Conservation (phyloP, 2,888 invertebrate genomes). For the Steinernema carpocapsae region DNA sequence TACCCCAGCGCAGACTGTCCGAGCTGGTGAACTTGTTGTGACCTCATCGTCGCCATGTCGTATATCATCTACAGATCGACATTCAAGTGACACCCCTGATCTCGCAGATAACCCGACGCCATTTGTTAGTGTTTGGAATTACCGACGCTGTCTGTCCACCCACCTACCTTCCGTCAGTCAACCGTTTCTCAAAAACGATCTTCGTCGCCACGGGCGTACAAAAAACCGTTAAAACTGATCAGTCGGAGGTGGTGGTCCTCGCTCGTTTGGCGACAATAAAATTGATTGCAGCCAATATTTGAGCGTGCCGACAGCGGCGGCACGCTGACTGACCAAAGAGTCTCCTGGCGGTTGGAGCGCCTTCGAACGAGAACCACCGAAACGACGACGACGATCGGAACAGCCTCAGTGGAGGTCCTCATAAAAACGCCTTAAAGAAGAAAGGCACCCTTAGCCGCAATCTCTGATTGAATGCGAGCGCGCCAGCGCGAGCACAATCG, state of each 20-base stretch:
- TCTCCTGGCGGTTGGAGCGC: neutral
- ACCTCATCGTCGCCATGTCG: conserved; percentile 35
- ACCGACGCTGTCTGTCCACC: neutral
- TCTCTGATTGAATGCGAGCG: conserved; percentile 29
- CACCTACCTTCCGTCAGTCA: neutral
- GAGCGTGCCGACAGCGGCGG: conserved; percentile 15
- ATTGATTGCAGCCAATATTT: conserved; percentile 26
- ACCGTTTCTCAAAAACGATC: neutral
- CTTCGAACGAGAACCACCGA: neutral
- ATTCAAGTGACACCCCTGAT: conserved; percentile 27
- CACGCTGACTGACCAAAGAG: neutral
- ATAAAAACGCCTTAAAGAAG: conserved; percentile 16
- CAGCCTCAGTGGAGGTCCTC: conserved; percentile 1
- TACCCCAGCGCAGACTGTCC: neutral
- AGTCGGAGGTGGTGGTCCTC: conserved; percentile 13
- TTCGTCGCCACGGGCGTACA: neutral
- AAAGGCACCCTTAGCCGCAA: neutral
- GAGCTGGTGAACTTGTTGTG: conserved; percentile 19
- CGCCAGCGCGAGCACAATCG: neutral
- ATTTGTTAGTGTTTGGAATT: conserved; percentile 25
- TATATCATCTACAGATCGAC: conserved; percentile 34
- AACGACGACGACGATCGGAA: neutral
- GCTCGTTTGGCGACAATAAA: conserved; percentile 31
- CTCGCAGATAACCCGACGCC: conserved; percentile 29
- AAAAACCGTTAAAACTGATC: neutral